phyloP scores from a whole-genome alignment of 1,140 invertebrate genomes.

The Phenacoccus solenopsis region DNA sequence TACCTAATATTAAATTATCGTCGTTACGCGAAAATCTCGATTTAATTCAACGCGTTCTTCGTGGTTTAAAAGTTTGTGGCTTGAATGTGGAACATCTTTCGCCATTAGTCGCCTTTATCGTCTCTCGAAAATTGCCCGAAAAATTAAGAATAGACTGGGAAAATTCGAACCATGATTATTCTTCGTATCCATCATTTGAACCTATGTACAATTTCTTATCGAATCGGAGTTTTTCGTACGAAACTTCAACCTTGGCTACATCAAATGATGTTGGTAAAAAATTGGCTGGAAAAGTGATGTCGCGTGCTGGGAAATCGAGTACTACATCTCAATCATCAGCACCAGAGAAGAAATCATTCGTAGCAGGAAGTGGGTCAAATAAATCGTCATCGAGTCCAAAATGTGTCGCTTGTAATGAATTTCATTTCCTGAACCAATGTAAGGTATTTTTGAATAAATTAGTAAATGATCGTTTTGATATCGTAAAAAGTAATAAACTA shows the following conservation, averaged over 20 bases:
- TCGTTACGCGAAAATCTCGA: not conserved
- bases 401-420: not conserved
- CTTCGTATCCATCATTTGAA: not conserved
- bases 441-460: not conserved
- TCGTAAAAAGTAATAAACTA: not conserved
- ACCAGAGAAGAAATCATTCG: not conserved
- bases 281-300: too few species aligned
- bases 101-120: not conserved
- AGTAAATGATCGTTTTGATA: not conserved
- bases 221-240: not conserved
- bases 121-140: not conserved
- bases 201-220: not conserved
- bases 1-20: not conserved
- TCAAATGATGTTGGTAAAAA: too few species aligned
- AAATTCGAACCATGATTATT: not conserved
- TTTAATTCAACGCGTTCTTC: not conserved
- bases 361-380: not conserved
- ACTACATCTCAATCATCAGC: not conserved
- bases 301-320: too few species aligned
- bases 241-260: not conserved
- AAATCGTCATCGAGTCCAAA: not conserved
- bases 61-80: not conserved
- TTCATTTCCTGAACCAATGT: not conserved
- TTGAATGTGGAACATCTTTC: not conserved
- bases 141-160: not conserved